Evolutionary conservation across 23 tunicate species (phyloP).

Genomic region (Styela clava): DNA sequence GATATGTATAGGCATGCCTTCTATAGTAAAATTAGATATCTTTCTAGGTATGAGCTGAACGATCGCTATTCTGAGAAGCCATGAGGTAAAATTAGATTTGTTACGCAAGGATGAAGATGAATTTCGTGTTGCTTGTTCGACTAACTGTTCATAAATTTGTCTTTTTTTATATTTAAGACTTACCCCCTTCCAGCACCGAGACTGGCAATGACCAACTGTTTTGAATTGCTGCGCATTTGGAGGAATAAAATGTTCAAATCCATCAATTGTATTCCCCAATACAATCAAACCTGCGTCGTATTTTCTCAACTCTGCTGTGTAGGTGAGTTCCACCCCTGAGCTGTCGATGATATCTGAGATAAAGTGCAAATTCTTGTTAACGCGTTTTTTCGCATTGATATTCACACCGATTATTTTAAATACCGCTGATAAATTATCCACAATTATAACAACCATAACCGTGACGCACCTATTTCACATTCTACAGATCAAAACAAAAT

Average conservation of each 20-base stretch:
- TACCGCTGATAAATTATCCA: not conserved
- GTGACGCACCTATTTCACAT: not conserved
- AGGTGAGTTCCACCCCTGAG: slow-evolving; percentile 45
- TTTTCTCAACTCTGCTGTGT: slow-evolving; percentile 36
- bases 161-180: too few species aligned
- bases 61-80: too few species aligned
- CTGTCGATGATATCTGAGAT: slow-evolving; percentile 41
- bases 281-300: slow-evolving; percentile 39
- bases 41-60: too few species aligned
- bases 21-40: too few species aligned
- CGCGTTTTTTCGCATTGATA: not conserved
- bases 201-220: slow-evolving; percentile 29
- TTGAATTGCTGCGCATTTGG: slow-evolving; percentile 43
- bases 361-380: not conserved
- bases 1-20: too few species aligned
- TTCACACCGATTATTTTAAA: not conserved
- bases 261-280: slow-evolving; percentile 29
- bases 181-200: slow-evolving; percentile 27
- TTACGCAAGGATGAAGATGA: too few species aligned
- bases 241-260: slow-evolving; percentile 38
- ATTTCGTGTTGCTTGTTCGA: too few species aligned
- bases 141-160: too few species aligned
- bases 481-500: not conserved
- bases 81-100: too few species aligned
- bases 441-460: not conserved